Evolutionary conservation across 2,888 invertebrate species (phyloP), one percentile per base, ranked within the genome.

Genomic region (Choristoneura rosaceana): DNA sequence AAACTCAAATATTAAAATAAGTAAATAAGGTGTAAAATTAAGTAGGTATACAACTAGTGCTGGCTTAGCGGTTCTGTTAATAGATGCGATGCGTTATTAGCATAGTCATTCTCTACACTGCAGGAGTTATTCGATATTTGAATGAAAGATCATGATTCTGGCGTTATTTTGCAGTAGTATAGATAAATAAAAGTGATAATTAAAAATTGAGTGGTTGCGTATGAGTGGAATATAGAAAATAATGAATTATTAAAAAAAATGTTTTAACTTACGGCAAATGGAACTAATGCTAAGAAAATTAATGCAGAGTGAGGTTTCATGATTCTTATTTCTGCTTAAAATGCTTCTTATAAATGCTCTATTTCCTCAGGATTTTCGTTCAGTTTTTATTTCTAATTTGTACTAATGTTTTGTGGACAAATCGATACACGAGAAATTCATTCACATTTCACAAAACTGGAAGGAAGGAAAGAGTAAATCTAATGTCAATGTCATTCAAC

Each of bases 231-330:
- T 43, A 50, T 25, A 15, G 12, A 69, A 43, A 15, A 62, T 4
- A 45, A 58, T 38, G 45, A 58, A n/a, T n/a, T n/a, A n/a, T n/a
- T 14, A 62, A 3, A 47, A 47, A 50, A 25, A 60, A 1, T 10
- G 14, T n/a, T 17, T 33, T 34, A 34, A 70, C 64, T 77, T 76
- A 87, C 88, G 80, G 78, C 79, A 76, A 76, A 76, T 15, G 82
- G 80, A 71, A 86, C 74, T 62, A 84, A 73, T 64, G 76, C 73
- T 10, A 84, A 41, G 58, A 79, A 71, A 76, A 80, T n/a, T 10
- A 74, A 15, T 62, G 55, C 58, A 33, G 47, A 58, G 60, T 62
- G 12, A 62, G 33, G 3, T 33, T 50, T 55, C 71, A 71, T 71
- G 15, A 45, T 43, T 66, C 17, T 38, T 45, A 62, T 62, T 17